Conservation (phyloP, 2,113 vertebrate species). For the Dryoscopus gambensis region DNA sequence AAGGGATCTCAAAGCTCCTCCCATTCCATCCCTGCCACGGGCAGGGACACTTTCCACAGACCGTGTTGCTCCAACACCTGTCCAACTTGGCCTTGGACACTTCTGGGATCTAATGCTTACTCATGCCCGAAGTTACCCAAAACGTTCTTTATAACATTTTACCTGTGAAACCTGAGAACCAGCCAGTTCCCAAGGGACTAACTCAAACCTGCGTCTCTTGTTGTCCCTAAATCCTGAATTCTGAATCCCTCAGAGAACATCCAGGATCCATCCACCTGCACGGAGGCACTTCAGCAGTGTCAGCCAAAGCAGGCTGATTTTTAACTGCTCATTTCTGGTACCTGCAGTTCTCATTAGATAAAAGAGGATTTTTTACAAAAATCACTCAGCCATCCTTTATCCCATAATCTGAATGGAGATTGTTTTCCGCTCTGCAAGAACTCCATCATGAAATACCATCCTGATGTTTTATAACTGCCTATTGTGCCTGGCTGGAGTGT, state of each 20-base stretch:
- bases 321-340: not conserved
- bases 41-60: not conserved
- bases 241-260: not conserved
- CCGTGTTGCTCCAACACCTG: not conserved
- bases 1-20: not conserved
- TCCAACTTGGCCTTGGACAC: too few species aligned
- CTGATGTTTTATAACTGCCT: not conserved
- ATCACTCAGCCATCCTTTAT: not conserved
- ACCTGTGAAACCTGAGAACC: not conserved
- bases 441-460: not conserved
- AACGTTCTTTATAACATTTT: not conserved
- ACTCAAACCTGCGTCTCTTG: not conserved
- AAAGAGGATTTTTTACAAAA: not conserved
- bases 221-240: not conserved
- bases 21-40: not conserved
- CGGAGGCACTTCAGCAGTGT: not conserved
- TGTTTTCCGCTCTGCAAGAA: not conserved
- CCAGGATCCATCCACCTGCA: not conserved
- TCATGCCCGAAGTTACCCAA: not conserved
- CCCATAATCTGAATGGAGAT: not conserved
- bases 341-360: not conserved
- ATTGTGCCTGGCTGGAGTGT: not conserved
- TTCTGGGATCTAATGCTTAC: not conserved
- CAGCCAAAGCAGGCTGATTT: not conserved
- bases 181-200: not conserved